phyloP scores from a whole-genome alignment of 2,888 invertebrate species.

The Polydrusus tereticollis region DNA sequence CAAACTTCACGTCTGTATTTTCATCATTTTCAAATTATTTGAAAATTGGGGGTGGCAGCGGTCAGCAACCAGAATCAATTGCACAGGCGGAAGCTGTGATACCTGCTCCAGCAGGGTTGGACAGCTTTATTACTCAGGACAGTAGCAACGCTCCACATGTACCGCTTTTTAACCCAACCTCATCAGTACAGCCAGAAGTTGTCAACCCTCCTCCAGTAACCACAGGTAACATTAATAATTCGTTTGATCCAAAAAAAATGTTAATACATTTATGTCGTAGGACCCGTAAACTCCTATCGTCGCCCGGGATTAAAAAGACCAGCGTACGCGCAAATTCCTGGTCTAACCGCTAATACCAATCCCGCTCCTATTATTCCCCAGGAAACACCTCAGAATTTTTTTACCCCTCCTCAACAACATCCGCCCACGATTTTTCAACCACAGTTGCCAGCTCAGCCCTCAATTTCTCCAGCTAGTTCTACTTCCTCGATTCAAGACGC shows the following conservation, averaged over 20 bases:
- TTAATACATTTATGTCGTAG: slow-evolving; percentile 38
- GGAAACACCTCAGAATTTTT: neutral
- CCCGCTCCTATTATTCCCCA: slow-evolving; percentile 8
- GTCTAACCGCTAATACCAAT: slow-evolving; percentile 65
- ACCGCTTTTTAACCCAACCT: slow-evolving; percentile 46
- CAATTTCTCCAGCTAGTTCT: slow-evolving; percentile 52
- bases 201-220: slow-evolving; percentile 37
- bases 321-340: slow-evolving; percentile 84
- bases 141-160: slow-evolving; percentile 50
- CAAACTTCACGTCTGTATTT: slow-evolving; percentile 73
- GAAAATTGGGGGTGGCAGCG: slow-evolving; percentile 51
- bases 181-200: slow-evolving; percentile 47
- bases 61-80: slow-evolving; percentile 22
- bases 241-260: neutral
- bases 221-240: slow-evolving; percentile 43
- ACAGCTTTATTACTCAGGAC: slow-evolving; percentile 55
- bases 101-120: slow-evolving; percentile 56
- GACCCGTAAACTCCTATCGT: slow-evolving; percentile 72
- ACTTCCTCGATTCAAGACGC: slow-evolving; percentile 48
- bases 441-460: slow-evolving; percentile 34
- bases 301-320: slow-evolving; percentile 78
- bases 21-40: slow-evolving; percentile 73
- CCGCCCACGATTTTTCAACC: slow-evolving; percentile 1
- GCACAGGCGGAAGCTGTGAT: slow-evolving; percentile 39
- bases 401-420: slow-evolving; percentile 32